Evolutionary conservation across 2,888 invertebrate species (phyloP), one percentile per base, ranked within the genome.

Genomic region (Drosophila kokeensis): DNA sequence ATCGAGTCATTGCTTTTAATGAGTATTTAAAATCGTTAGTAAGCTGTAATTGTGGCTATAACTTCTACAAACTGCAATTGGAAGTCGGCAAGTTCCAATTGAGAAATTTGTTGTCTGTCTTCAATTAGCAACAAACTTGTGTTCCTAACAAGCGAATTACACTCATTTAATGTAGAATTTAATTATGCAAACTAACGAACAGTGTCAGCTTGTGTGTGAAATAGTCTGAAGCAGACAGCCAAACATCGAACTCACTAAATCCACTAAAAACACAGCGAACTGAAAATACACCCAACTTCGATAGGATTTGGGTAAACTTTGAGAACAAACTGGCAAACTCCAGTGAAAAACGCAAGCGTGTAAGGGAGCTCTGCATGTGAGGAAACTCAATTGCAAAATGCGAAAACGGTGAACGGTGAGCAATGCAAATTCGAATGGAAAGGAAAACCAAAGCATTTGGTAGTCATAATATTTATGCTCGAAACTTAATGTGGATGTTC

Each of bases 341-440:
- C 18, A 21, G 18, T 32, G 55, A 18, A 61, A 65, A 58, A 10
- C 11, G 34, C 8, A 27, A 63, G 36, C 27, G 54, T 57, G 42
- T 30, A n/a, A 29, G 49, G 18, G 18, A 18, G 15, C 62, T 59
- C 61, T 75, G 71, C 69, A 76, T 65, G 50, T 65, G 70, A 30
- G 67, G 36, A 36, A 69, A 65, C 63, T 59, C 50, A 50, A 66
- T 64, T 67, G 66, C 61, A 79, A 66, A 67, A 71, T 69, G 77
- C 60, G 40, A 67, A 67, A 58, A 30, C 30, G 30, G 30, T 30
- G 30, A 54, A 73, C 68, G 67, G 69, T 75, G 74, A 77, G 72
- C 77, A 83, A 82, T 80, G 80, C 69, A 75, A 77, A 80, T 80
- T 82, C 77, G 68, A 84, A 82, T 72, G 80, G 75, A 66, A 78